A percentile compares a stretch with the other conserved stretches of the same genome.
Conservation (phyloP, 2,888 invertebrate genomes). For the Venusia cambrica region DNA sequence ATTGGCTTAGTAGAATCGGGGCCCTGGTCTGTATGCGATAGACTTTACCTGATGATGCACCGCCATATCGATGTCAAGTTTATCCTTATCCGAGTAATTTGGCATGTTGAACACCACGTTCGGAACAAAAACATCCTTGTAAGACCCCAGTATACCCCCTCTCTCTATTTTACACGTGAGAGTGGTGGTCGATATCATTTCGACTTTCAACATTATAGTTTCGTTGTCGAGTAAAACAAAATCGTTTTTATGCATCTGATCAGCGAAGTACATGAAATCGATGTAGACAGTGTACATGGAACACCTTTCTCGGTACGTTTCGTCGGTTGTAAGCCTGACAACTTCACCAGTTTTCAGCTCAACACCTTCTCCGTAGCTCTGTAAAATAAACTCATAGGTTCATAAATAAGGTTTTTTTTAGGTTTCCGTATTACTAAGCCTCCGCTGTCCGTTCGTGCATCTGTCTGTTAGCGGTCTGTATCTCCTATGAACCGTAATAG, state of each 20-base stretch:
- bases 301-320: constrained; percentile 78
- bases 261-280: constrained; percentile 74
- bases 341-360: constrained; percentile 65
- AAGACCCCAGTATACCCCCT: constrained; percentile 63
- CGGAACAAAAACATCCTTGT: constrained; percentile 66
- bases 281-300: constrained; percentile 78
- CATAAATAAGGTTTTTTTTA: no score
- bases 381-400: no score
- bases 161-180: constrained; percentile 64
- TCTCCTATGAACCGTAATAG: no score
- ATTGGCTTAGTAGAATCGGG: no score
- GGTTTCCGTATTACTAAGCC: no score
- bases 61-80: constrained; percentile 53
- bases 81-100: constrained; percentile 60
- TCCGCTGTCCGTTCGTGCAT: no score
- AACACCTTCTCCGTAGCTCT: constrained; percentile 57
- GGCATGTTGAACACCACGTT: constrained; percentile 63
- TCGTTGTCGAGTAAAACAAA: constrained; percentile 83
- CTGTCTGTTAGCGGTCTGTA: no score
- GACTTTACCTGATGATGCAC: constrained; percentile 59
- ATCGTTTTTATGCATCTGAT: constrained; percentile 74
- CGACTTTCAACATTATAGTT: constrained; percentile 87
- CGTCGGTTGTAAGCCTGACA: constrained; percentile 77
- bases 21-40: no score
- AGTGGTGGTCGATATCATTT: constrained; percentile 62